Conservation (phyloP, 2,888 invertebrate genomes). For the Tachina lurida region DNA sequence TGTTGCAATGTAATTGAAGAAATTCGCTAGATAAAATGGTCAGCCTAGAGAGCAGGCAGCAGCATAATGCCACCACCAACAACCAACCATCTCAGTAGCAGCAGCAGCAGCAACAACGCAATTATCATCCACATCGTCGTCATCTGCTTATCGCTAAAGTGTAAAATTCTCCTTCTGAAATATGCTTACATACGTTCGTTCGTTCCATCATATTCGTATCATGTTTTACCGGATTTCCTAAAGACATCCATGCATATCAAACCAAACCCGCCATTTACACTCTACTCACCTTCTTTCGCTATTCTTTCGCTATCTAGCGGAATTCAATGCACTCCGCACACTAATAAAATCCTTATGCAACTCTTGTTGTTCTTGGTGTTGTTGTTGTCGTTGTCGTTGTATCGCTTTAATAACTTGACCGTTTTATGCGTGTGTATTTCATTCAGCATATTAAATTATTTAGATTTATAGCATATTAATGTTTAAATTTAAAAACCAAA, state of each 20-base stretch:
- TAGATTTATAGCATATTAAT: constrained; percentile 34
- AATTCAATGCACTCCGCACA: constrained; percentile 38
- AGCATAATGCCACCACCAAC: constrained; percentile 47
- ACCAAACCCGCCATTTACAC: constrained; percentile 25
- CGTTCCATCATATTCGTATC: constrained; percentile 54
- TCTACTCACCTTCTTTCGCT: constrained; percentile 24
- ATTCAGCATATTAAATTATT: constrained; percentile 52
- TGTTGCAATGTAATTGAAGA: constrained; percentile 39
- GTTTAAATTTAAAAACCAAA: constrained; percentile 55
- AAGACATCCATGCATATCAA: constrained; percentile 67
- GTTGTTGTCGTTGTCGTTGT: constrained; percentile 1
- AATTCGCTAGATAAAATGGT: constrained; percentile 63
- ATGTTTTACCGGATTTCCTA: constrained; percentile 72
- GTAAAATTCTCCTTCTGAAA: constrained; percentile 7
- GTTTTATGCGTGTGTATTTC: constrained; percentile 34
- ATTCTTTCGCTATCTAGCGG: constrained; percentile 24
- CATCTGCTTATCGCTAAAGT: constrained; percentile 41
- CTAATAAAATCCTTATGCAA: constrained; percentile 38
- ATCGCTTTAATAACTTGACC: constrained; percentile 43
- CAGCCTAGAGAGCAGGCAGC: constrained; percentile 35
- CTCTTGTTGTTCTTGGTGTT: background rate
- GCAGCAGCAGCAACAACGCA: constrained; percentile 6
- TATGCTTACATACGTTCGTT: background rate
- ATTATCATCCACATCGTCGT: constrained; percentile 24
- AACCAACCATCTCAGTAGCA: constrained; percentile 4